Evolutionary conservation across 1,140 invertebrate species (phyloP).

Genomic region (Heliothis subflexa): DNA sequence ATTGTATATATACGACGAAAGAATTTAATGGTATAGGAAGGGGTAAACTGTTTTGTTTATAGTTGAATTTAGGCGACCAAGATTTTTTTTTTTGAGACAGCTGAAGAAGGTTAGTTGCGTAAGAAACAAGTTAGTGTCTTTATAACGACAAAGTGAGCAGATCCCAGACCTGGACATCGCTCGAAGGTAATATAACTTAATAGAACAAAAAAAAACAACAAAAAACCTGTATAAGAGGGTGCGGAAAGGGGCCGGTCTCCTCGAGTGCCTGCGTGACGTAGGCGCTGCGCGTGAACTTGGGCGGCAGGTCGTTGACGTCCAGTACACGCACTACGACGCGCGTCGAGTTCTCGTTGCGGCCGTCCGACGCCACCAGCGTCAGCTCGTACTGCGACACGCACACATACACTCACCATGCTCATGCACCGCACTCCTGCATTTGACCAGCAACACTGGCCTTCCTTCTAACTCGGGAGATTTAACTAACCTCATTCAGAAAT

Average conservation of each 20-base stretch:
- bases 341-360: slow-evolving; percentile 93
- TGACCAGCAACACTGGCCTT: too few species aligned
- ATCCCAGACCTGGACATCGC: not conserved
- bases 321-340: slow-evolving; percentile 91
- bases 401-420: slow-evolving; percentile 74
- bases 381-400: slow-evolving; percentile 91
- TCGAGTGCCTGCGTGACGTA: slow-evolving; percentile 88
- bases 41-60: not conserved
- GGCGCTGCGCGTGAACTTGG: slow-evolving; percentile 90
- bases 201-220: slow-evolving; percentile 60
- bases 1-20: slow-evolving; percentile 14
- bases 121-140: not conserved
- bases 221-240: slow-evolving; percentile 83
- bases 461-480: not conserved
- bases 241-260: slow-evolving; percentile 83
- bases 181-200: not conserved
- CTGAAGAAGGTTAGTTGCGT: slow-evolving; percentile 11
- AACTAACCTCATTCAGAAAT: not conserved
- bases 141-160: not conserved
- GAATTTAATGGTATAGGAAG: slow-evolving; percentile 29
- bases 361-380: slow-evolving; percentile 94
- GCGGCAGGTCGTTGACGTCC: slow-evolving; percentile 94
- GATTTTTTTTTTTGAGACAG: not conserved
- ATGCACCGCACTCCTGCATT: slow-evolving; percentile 62
- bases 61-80: not conserved